Conservation (phyloP, 1,140 invertebrate genomes). For the Lepidurus packardi region DNA sequence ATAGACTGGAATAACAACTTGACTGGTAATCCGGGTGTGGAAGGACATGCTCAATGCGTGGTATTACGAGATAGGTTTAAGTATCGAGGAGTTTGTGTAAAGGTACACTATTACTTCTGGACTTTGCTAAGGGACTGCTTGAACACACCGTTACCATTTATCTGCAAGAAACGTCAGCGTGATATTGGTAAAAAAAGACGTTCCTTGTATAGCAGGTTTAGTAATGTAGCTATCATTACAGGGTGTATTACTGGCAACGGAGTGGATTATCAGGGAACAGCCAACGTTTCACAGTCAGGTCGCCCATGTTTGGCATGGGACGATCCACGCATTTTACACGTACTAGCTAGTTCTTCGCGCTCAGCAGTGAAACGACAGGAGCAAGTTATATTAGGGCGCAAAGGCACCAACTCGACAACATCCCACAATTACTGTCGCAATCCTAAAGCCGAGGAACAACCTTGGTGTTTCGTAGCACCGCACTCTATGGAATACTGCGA, state of each 20-base stretch:
- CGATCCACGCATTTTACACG: conserved; percentile 43
- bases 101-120: conserved; percentile 54
- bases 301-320: conserved; percentile 50
- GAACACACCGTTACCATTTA: conserved; percentile 45
- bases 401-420: conserved; percentile 41
- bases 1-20: conserved; percentile 28
- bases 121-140: conserved; percentile 47
- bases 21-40: conserved; percentile 23
- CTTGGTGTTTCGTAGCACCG: conserved; percentile 52
- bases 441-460: conserved; percentile 47
- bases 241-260: conserved; percentile 51
- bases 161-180: conserved; percentile 50
- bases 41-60: conserved; percentile 23
- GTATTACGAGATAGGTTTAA: conserved; percentile 28
- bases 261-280: conserved; percentile 49
- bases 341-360: conserved; percentile 41
- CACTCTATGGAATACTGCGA: conserved; percentile 52
- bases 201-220: background rate
- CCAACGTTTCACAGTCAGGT: conserved; percentile 49
- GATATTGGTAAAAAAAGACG: conserved; percentile 47
- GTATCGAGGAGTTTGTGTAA: conserved; percentile 4
- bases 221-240: conserved; percentile 36
- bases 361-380: conserved; percentile 37
- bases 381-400: background rate
- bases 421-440: conserved; percentile 54